Percentiles rank a stretch among this genome's conserved stretches.
Conservation (phyloP, 2,113 vertebrate species). For the Empidonax alnorum region DNA sequence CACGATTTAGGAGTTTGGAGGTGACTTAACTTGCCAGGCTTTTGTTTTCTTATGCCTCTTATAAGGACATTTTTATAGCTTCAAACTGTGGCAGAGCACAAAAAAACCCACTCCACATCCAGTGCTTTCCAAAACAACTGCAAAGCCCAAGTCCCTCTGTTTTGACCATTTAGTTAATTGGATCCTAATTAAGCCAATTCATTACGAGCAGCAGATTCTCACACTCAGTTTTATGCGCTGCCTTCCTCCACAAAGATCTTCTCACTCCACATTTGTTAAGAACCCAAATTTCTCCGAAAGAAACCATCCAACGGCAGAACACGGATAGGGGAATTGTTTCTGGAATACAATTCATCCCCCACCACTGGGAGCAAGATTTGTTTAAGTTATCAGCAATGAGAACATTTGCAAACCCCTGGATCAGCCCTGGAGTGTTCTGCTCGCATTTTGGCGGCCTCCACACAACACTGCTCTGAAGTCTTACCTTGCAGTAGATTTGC, state of each 20-base stretch:
- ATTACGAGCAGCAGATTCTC: not conserved
- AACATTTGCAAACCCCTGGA: not conserved
- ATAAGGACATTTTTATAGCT: fast-evolving
- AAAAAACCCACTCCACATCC: no score
- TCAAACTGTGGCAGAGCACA: not conserved
- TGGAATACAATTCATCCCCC: not conserved
- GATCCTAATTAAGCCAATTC: not conserved
- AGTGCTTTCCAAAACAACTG: not conserved
- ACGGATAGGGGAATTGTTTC: not conserved
- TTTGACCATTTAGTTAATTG: not conserved
- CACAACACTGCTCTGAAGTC: not conserved
- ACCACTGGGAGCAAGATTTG: not conserved
- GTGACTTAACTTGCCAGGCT: not conserved
- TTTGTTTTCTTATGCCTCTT: not conserved
- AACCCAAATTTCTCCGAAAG: not conserved
- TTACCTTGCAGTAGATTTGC: not conserved
- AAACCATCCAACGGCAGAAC: not conserved
- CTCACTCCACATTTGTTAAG: not conserved
- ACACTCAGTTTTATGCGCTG: not conserved
- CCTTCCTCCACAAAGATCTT: not conserved
- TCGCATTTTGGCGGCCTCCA: not conserved
- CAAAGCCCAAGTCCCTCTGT: not conserved
- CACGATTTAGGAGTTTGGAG: fast-evolving
- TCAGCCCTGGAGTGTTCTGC: not conserved
- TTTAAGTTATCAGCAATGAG: not conserved